phyloP scores from a whole-genome alignment of 2,888 invertebrate species.

The Limenitis camilla region DNA sequence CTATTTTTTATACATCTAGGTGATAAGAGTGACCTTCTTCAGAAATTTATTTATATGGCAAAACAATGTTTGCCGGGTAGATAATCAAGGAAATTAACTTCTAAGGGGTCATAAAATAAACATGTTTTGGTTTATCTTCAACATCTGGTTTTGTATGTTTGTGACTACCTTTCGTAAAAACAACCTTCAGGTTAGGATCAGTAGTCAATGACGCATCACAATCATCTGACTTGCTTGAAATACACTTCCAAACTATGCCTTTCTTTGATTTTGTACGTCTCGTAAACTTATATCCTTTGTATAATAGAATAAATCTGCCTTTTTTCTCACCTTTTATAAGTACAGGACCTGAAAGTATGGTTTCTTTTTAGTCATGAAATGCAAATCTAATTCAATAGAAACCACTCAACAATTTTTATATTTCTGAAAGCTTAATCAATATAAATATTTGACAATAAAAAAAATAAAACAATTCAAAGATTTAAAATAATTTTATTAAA shows the following conservation, averaged over 20 bases:
- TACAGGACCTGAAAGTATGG: conserved; percentile 27
- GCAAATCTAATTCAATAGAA: too few relatives aligned
- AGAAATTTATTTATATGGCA: too few relatives aligned
- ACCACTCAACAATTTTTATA: too few relatives aligned
- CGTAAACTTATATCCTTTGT: conserved; percentile 44
- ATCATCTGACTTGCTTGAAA: conserved; percentile 44
- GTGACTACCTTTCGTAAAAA: conserved; percentile 42
- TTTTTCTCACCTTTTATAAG: conserved; percentile 52
- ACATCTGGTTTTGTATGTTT: conserved; percentile 38
- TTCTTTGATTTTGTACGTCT: conserved; percentile 56
- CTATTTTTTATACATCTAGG: too few relatives aligned
- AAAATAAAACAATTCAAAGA: too few relatives aligned
- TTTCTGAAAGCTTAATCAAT: too few relatives aligned
- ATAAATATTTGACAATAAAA: too few relatives aligned
- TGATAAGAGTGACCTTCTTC: too few relatives aligned
- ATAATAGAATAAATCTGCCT: conserved; percentile 45
- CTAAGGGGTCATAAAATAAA: conserved; percentile 52
- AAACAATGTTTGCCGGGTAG: too few relatives aligned
- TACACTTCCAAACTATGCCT: conserved; percentile 60
- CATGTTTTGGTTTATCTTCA: conserved; percentile 51
- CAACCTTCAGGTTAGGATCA: conserved; percentile 50
- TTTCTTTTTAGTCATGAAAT: too few relatives aligned
- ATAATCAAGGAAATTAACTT: neutral
- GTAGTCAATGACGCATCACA: conserved; percentile 51
- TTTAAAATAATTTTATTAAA: too few relatives aligned